These are phyloP conservation scores for Otus sunia DNA, from an alignment of 2,113 vertebrate genomes.

Conservation along the genomic window DNA sequence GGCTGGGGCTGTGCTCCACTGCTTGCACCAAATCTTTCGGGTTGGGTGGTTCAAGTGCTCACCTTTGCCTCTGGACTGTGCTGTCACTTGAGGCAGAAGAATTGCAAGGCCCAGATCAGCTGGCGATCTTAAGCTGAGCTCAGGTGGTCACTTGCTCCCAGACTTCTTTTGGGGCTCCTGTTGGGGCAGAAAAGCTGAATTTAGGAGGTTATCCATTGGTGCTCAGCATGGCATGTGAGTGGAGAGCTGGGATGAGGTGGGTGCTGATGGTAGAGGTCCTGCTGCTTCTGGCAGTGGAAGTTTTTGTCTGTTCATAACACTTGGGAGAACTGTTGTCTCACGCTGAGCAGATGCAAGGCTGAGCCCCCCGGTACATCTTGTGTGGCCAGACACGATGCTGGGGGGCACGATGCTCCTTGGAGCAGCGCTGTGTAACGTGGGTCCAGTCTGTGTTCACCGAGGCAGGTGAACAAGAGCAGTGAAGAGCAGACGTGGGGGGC, in stretches of 20 bases:
- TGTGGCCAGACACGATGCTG: rapidly evolving
- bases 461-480: not conserved
- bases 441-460: too few relatives aligned
- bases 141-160: not conserved
- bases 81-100: not conserved
- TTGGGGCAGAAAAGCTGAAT: not conserved
- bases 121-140: not conserved
- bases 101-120: not conserved
- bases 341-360: not conserved
- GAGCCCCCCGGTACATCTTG: rapidly evolving
- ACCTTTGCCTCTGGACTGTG: not conserved
- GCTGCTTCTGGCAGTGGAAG: not conserved
- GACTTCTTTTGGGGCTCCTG: too few relatives aligned
- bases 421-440: rapidly evolving
- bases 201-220: rapidly evolving
- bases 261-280: not conserved
- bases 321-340: rapidly evolving
- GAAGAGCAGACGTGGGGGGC: too few relatives aligned
- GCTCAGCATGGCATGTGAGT: not conserved
- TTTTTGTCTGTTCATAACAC: not conserved
- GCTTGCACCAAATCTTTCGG: not conserved
- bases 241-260: not conserved
- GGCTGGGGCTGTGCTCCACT: not conserved
- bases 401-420: not conserved
- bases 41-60: not conserved